These are phyloP conservation scores for Habropoda laboriosa DNA, from an alignment of 1,140 invertebrate species.

Conservation along the genomic window DNA sequence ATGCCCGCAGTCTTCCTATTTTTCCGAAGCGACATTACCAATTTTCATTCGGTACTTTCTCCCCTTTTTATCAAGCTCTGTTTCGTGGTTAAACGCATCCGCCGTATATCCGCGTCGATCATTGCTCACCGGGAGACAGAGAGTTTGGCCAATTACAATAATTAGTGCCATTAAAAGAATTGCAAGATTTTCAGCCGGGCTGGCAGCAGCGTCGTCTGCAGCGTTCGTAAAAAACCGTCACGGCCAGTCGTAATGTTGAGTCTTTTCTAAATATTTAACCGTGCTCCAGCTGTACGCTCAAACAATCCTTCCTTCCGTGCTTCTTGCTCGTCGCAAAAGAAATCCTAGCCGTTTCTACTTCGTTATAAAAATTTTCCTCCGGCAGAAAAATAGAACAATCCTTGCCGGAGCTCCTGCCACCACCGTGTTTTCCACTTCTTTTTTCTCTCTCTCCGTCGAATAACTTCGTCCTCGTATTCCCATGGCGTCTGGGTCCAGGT, in stretches of 20 bases:
- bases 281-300: background rate
- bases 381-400: too few relatives aligned
- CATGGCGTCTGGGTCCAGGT: background rate
- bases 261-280: slow-evolving; percentile 46
- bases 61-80: background rate
- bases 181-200: background rate
- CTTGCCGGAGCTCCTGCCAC: too few relatives aligned
- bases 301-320: slow-evolving; percentile 12
- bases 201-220: background rate
- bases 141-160: background rate
- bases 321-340: background rate
- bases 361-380: slow-evolving; percentile 20
- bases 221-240: background rate
- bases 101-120: too few relatives aligned
- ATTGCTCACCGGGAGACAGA: background rate
- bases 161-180: background rate
- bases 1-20: background rate
- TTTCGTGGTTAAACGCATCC: background rate
- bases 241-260: slow-evolving; percentile 11
- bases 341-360: slow-evolving; percentile 28
- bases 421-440: too few relatives aligned
- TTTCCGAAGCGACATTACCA: background rate
- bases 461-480: slow-evolving; percentile 33
- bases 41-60: background rate
- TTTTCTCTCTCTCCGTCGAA: too few relatives aligned